Evolutionary conservation across 2,113 vertebrate species (phyloP).

Genomic region (Entosphenus tridentatus): DNA sequence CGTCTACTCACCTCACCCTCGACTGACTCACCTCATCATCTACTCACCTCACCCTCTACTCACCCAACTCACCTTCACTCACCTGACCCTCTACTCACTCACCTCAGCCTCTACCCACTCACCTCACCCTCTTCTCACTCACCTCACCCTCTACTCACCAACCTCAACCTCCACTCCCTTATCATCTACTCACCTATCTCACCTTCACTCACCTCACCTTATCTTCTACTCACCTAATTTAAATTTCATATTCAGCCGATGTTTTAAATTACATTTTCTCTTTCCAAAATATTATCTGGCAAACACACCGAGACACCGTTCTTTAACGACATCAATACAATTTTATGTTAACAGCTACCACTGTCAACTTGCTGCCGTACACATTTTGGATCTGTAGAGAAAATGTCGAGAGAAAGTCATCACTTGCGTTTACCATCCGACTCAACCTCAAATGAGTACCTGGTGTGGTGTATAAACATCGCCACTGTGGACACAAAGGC

Average conservation of each 20-base stretch:
- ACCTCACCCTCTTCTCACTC: background rate
- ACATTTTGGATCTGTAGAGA: too few species aligned
- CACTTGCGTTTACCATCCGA: too few species aligned
- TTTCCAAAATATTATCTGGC: too few species aligned
- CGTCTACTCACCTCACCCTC: background rate
- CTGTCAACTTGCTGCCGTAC: too few species aligned
- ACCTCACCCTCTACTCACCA: background rate
- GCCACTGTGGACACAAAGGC: too few species aligned
- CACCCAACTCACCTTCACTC: background rate
- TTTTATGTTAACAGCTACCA: too few species aligned
- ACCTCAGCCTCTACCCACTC: background rate
- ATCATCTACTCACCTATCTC: background rate
- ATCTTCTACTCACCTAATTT: background rate
- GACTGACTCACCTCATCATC: background rate
- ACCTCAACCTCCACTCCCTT: background rate
- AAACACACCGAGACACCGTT: too few species aligned
- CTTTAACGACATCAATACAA: too few species aligned
- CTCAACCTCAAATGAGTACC: too few species aligned
- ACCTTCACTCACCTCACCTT: conserved; percentile 1
- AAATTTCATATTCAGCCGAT: background rate
- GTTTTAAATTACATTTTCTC: too few species aligned
- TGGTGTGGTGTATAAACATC: too few species aligned
- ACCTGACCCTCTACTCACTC: background rate
- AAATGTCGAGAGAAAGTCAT: too few species aligned
- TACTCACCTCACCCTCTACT: background rate